phyloP scores from a whole-genome alignment of 2,888 invertebrate genomes.

The Hedychridium roseum region DNA sequence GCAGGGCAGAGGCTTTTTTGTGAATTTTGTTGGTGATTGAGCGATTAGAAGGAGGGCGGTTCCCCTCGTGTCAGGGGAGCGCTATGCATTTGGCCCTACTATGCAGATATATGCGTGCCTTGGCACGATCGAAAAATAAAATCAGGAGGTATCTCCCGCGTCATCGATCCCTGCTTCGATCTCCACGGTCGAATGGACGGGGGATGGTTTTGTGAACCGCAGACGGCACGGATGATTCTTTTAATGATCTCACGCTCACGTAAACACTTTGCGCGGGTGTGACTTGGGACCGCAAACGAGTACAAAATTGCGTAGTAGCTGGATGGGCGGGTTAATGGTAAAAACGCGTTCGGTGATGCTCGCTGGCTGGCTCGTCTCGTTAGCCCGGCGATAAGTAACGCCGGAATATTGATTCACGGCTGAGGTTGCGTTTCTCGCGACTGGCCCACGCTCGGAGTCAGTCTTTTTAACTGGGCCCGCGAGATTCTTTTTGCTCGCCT shows the following conservation, averaged over 20 bases:
- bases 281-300: no score
- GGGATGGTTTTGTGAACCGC: no score
- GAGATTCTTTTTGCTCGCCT: no score
- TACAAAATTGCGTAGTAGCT: no score
- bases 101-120: conserved; percentile 38
- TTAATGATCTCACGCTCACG: no score
- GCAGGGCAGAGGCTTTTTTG: conserved; percentile 29
- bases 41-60: conserved; percentile 55
- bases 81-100: conserved; percentile 36
- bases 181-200: no score
- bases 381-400: conserved; percentile 10
- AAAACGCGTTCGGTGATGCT: conserved; percentile 5
- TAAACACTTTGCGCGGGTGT: no score
- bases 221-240: no score
- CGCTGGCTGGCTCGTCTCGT: conserved; percentile 4
- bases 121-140: conserved; percentile 19
- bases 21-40: conserved; percentile 56
- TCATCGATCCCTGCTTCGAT: no score
- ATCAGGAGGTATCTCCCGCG: no score
- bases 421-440: not conserved
- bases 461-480: no score
- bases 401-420: conserved; percentile 11
- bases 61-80: conserved; percentile 50
- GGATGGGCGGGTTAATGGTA: conserved; percentile 10
- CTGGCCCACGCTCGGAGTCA: no score